Evolutionary conservation across 2,888 invertebrate species (phyloP).

Genomic region (Lasioglossum zephyrum): DNA sequence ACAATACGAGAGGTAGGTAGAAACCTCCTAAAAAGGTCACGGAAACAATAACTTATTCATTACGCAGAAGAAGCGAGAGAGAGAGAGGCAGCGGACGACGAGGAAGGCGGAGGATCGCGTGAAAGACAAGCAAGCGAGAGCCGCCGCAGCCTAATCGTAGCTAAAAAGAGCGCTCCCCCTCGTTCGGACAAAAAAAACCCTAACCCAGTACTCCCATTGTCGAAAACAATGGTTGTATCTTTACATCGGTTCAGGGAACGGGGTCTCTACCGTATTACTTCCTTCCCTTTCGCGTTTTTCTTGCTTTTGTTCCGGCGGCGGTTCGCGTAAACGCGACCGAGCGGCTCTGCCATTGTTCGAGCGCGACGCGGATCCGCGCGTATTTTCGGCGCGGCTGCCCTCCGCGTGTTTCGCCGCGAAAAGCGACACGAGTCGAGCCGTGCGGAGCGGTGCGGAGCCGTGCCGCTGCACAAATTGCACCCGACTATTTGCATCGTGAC

Average conservation of each 20-base stretch:
- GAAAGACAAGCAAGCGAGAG: slow-evolving; percentile 1
- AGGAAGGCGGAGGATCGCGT: slow-evolving; percentile 2
- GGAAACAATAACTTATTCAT: slow-evolving; percentile 5
- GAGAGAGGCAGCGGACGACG: not conserved
- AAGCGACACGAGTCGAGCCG: slow-evolving; percentile 40
- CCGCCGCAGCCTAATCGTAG: slow-evolving; percentile 2
- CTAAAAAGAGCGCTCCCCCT: slow-evolving; percentile 7
- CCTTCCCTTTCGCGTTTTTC: slow-evolving; percentile 3
- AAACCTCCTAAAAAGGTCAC: slow-evolving; percentile 5
- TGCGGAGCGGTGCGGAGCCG: slow-evolving; percentile 32
- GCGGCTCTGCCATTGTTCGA: slow-evolving; percentile 57
- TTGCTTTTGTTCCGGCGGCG: slow-evolving; percentile 3
- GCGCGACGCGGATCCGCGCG: slow-evolving; percentile 61
- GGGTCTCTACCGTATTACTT: slow-evolving; percentile 29
- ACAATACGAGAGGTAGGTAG: not conserved
- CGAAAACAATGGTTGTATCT: slow-evolving; percentile 17
- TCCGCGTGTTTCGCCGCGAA: slow-evolving; percentile 38
- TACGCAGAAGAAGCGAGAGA: slow-evolving; percentile 3
- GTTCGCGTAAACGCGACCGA: slow-evolving; percentile 45
- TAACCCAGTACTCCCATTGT: slow-evolving; percentile 17
- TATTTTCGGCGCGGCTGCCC: slow-evolving; percentile 60
- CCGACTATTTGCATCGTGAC: slow-evolving; percentile 72
- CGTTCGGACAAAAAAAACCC: not conserved
- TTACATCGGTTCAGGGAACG: slow-evolving; percentile 10
- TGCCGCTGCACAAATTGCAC: slow-evolving; percentile 59